These are phyloP conservation scores for Drosophila trichaetosa DNA, from an alignment of 2,888 invertebrate genomes.

Conservation along the genomic window DNA sequence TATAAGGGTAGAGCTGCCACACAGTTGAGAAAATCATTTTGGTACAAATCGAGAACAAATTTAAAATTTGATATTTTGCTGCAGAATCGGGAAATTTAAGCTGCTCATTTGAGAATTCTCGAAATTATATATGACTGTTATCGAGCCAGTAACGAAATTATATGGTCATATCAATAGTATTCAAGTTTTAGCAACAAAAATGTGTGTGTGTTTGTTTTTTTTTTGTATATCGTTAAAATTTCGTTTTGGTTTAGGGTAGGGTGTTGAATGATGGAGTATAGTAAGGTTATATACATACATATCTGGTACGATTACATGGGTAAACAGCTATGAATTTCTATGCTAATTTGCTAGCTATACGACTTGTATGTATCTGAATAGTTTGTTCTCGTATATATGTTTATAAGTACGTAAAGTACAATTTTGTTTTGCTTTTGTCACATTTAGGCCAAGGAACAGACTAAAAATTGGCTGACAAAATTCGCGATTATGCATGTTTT, in stretches of 20 bases:
- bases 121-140: background rate
- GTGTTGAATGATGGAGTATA: constrained; percentile 32
- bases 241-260: constrained; percentile 10
- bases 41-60: constrained; percentile 14
- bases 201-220: background rate
- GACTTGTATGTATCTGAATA: constrained; percentile 32
- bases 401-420: constrained; percentile 36
- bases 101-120: background rate
- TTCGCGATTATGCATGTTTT: constrained; percentile 40
- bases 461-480: constrained; percentile 38
- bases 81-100: constrained; percentile 11
- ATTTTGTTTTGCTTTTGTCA: constrained; percentile 34
- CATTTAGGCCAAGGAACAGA: constrained; percentile 38
- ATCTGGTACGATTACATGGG: constrained; percentile 36
- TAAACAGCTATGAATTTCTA: constrained; percentile 44
- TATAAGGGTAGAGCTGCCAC: constrained; percentile 28
- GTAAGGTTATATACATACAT: constrained; percentile 48
- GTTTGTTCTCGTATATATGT: constrained; percentile 24
- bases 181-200: constrained; percentile 10
- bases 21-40: constrained; percentile 21
- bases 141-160: background rate
- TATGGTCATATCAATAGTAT: background rate
- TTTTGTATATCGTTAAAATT: constrained; percentile 8
- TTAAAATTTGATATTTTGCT: constrained; percentile 9
- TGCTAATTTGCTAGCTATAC: constrained; percentile 44